Conservation (phyloP, 2,797 vertebrate species). For the Danio kyathit region DNA sequence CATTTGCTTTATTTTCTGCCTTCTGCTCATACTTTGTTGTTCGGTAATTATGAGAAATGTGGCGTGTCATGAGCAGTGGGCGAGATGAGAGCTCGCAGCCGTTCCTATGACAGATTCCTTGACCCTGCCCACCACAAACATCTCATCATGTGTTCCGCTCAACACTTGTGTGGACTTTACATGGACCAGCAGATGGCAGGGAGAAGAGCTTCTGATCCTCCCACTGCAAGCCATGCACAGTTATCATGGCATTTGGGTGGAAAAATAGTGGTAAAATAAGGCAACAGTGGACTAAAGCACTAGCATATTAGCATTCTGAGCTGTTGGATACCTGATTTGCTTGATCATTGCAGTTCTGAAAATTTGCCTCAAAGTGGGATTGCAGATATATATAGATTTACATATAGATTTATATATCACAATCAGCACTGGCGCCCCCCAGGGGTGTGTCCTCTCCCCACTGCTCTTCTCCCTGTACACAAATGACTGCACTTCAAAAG, state of each 20-base stretch:
- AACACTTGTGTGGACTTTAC: slow-evolving; percentile 27
- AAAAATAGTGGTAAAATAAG: neutral
- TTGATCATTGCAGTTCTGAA: too few relatives aligned
- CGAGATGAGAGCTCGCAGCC: slow-evolving; percentile 44
- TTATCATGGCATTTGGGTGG: neutral
- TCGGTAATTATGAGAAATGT: slow-evolving; percentile 33
- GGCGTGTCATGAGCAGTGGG: slow-evolving; percentile 39
- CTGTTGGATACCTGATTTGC: too few relatives aligned
- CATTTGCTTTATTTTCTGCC: slow-evolving; percentile 35
- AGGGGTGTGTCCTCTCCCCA: too few relatives aligned
- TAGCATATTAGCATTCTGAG: too few relatives aligned
- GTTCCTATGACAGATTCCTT: slow-evolving; percentile 45
- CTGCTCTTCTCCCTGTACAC: too few relatives aligned
- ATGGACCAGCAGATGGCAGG: slow-evolving; percentile 31
- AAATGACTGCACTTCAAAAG: too few relatives aligned
- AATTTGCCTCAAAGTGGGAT: too few relatives aligned
- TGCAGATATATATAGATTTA: too few relatives aligned
- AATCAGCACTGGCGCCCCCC: too few relatives aligned
- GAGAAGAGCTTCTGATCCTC: neutral
- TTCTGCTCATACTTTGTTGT: slow-evolving; percentile 20
- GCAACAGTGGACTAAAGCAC: neutral
- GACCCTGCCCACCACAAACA: slow-evolving; percentile 50
- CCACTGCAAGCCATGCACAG: slow-evolving; percentile 13
- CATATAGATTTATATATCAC: too few relatives aligned
- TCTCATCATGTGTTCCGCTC: slow-evolving; percentile 39